phyloP scores from a whole-genome alignment of 2,113 vertebrate species.

The Hydrochoerus hydrochaeris region DNA sequence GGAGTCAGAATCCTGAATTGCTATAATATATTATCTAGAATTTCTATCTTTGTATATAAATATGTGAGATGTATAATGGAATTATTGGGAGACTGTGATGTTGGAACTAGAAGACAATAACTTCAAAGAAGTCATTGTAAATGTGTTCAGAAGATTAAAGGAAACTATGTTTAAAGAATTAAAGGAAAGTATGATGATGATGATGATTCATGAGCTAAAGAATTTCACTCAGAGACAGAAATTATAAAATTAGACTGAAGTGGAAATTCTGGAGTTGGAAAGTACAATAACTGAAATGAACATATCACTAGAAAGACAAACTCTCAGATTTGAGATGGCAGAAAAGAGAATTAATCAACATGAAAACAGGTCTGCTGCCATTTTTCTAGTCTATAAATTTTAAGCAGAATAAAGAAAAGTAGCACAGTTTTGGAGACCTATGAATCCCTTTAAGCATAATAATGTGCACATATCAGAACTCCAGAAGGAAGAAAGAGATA shows the following conservation, averaged over 20 bases:
- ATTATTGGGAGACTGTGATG: neutral
- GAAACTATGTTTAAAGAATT: neutral
- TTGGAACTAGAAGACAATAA: neutral
- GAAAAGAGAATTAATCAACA: neutral
- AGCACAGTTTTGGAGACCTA: neutral
- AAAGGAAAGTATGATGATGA: neutral
- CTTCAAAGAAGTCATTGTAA: neutral
- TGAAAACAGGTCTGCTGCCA: neutral
- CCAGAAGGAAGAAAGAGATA: neutral
- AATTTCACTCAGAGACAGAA: neutral
- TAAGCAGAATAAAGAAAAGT: neutral
- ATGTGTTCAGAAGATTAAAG: neutral
- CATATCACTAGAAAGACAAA: neutral
- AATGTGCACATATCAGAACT: neutral
- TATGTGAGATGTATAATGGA: neutral
- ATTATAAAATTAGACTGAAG: neutral
- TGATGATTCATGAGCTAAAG: neutral
- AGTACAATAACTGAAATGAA: neutral
- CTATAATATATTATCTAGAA: neutral
- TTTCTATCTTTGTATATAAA: neutral
- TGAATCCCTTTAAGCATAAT: neutral
- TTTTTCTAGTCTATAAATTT: neutral
- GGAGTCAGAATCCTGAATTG: neutral
- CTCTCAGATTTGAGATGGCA: neutral
- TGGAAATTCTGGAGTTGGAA: neutral